A percentile compares a stretch with the other conserved stretches of the same genome.
These are phyloP conservation scores for Panopea generosa DNA, from an alignment of 2,888 invertebrate species.

Conservation along the genomic window DNA sequence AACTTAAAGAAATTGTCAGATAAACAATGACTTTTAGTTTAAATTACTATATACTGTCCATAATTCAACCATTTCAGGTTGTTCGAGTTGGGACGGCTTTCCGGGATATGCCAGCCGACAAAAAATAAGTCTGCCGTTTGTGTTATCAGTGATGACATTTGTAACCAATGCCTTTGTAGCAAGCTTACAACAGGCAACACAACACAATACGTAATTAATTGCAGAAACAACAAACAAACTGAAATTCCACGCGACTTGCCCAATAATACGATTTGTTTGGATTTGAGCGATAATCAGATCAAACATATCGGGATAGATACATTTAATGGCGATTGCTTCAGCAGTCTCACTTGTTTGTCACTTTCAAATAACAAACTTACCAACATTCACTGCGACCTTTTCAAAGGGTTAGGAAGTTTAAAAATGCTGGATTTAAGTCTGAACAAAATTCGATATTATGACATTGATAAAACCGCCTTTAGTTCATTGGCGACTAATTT, in stretches of 20 bases:
- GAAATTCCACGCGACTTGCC: background rate
- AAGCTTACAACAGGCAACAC: no score
- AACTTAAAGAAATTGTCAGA: no score
- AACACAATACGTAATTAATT: background rate
- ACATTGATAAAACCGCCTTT: background rate
- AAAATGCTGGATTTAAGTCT: constrained; percentile 24
- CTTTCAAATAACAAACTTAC: background rate
- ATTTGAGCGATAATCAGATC: background rate
- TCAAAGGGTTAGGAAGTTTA: background rate
- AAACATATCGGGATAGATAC: background rate
- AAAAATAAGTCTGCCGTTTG: no score
- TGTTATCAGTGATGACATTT: no score
- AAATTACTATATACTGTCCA: no score
- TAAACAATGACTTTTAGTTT: no score
- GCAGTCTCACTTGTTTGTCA: background rate
- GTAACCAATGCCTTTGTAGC: no score
- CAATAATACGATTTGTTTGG: background rate
- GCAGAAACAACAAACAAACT: background rate
- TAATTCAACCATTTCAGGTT: no score
- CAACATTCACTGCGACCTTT: background rate
- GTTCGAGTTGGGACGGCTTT: no score
- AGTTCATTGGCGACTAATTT: background rate
- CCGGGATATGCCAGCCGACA: no score
- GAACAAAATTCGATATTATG: constrained; percentile 13
- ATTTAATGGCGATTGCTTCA: background rate